Evolutionary conservation across 2,113 vertebrate genomes (phyloP), one percentile per base, ranked within the genome.

Genomic region (Rhinolophus ferrumequinum): DNA sequence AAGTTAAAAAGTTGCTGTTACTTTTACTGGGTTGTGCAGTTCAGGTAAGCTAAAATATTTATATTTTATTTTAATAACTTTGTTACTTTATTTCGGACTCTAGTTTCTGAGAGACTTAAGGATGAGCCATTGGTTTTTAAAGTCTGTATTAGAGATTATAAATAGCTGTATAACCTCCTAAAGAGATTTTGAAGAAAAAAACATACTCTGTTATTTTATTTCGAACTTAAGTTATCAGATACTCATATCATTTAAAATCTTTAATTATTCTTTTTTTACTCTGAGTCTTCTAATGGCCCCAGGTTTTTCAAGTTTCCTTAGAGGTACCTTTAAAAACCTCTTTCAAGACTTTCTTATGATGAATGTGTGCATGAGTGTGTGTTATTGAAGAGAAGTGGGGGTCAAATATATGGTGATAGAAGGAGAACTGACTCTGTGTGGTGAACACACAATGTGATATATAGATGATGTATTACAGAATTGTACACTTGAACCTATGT

Each of bases 21-120:
- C 99, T 99, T 83, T 98, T 99, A 64, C 98, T 99, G 58, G 99
- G 99, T 84, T 99, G 99, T 98, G 99, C 99, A 26, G 99, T 99
- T 97, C 99, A 99, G 99, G 99, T 99, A 97, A 98, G 98, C 96
- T 95, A 47, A 86, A 95, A 30, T 88, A 14, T 91, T 92, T 73
- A 19, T 73, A n/a, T 79, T 96, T 64, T 38, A 56, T 86, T 82
- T 88, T 89, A 88, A 58, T 58, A 92, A 47, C 33, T n/a, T 96
- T 6, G 38, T 70, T 73, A 67, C 73, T 12, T 47, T 95, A 85
- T 92, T 95, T 93, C 41, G 88, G 38, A n/a, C 50, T 93, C 3
- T 94, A 28, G 41, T 96, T 93, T 97, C 33, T 94, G 24, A 95
- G 96, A 95, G 60, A 77, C 56, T 79, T 92, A 80, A 58, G 33